Evolutionary conservation across 2,888 invertebrate genomes (phyloP).

Genomic region (Neoitamus cyanurus): DNA sequence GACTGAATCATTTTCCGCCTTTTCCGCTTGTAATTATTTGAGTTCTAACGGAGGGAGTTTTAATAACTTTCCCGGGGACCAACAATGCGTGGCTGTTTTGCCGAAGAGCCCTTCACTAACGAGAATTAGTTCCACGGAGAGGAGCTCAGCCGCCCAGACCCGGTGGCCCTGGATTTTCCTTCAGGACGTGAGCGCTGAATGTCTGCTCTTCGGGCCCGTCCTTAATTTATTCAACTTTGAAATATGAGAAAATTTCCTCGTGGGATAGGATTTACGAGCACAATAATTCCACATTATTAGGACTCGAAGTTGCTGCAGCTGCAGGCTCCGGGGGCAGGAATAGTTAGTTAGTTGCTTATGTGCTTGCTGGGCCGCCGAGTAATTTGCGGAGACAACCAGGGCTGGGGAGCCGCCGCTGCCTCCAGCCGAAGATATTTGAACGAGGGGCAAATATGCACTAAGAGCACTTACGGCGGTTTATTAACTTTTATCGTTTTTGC

Average conservation of each 20-base stretch:
- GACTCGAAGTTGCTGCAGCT: slow-evolving; percentile 3
- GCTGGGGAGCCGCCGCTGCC: background rate
- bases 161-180: background rate
- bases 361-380: background rate
- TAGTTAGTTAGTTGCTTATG: background rate
- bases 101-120: background rate
- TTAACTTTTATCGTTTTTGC: background rate
- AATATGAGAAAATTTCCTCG: slow-evolving; percentile 32
- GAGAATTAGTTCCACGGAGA: slow-evolving; percentile 4
- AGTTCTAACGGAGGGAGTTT: slow-evolving; percentile 6
- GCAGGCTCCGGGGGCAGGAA: background rate
- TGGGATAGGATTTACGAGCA: slow-evolving; percentile 16
- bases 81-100: slow-evolving; percentile 12
- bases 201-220: background rate
- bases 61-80: slow-evolving; percentile 27
- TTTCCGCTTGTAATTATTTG: slow-evolving; percentile 26
- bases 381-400: background rate
- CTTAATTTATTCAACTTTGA: slow-evolving; percentile 32
- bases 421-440: background rate
- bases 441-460: background rate
- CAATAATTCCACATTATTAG: slow-evolving; percentile 29
- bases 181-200: background rate
- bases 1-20: slow-evolving; percentile 22
- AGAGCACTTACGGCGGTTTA: background rate
- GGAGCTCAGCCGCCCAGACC: background rate